These are phyloP conservation scores for Gobius niger DNA, from an alignment of 2,113 vertebrate species.

Conservation along the genomic window DNA sequence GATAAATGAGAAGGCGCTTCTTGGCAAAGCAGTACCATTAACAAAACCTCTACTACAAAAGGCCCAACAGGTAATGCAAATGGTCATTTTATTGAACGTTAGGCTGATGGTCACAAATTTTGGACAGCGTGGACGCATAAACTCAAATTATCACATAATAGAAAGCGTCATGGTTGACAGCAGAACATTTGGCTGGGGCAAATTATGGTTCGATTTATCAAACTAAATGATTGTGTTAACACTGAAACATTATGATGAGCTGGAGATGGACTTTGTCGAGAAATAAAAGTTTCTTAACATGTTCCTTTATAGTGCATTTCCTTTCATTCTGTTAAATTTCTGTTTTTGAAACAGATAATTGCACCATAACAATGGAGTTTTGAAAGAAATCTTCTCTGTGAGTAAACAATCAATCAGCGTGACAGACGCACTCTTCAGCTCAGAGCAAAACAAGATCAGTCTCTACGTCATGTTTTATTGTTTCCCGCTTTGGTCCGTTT, in stretches of 20 bases:
- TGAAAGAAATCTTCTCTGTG: slow-evolving; percentile 3
- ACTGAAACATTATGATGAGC: not conserved
- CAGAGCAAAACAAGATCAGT: slow-evolving; percentile 21
- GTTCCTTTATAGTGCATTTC: slow-evolving; percentile 2
- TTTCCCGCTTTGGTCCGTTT: slow-evolving; percentile 25
- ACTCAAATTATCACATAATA: too few relatives aligned
- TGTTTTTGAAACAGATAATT: not conserved
- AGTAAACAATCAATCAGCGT: slow-evolving; percentile 7
- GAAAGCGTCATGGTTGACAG: too few relatives aligned
- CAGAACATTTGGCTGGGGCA: not conserved
- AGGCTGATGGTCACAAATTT: too few relatives aligned
- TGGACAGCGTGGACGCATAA: too few relatives aligned
- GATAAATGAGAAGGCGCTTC: too few relatives aligned
- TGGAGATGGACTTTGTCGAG: not conserved
- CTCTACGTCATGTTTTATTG: slow-evolving; percentile 27
- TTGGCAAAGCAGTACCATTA: too few relatives aligned
- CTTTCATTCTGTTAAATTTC: slow-evolving; percentile 6
- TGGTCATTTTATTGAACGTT: too few relatives aligned
- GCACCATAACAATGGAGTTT: slow-evolving; percentile 2
- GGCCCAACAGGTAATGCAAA: too few relatives aligned
- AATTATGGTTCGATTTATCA: not conserved
- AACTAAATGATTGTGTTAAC: not conserved
- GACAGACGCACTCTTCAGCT: slow-evolving; percentile 2
- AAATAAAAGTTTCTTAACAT: not conserved
- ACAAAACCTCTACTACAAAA: too few relatives aligned